These are phyloP conservation scores for Toxonevra muliebris DNA, from an alignment of 2,888 invertebrate genomes.

Conservation along the genomic window DNA sequence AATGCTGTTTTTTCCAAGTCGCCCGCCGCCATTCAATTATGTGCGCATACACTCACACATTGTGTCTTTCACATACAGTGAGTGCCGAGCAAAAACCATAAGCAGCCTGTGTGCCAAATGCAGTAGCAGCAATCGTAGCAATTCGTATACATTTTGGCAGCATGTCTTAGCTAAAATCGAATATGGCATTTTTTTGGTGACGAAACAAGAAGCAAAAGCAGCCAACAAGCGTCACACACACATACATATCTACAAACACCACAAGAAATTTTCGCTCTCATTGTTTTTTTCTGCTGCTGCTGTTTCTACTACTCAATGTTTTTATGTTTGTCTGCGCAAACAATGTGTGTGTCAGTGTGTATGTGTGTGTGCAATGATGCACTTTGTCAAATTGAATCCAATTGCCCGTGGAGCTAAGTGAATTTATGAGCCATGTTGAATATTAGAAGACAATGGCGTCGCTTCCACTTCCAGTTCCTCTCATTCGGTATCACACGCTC, in stretches of 20 bases:
- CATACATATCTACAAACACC: background rate
- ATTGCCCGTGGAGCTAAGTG: slow-evolving; percentile 51
- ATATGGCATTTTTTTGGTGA: background rate
- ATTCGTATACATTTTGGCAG: no score
- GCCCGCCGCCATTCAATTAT: slow-evolving; percentile 37
- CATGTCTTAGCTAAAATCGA: no score
- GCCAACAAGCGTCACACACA: background rate
- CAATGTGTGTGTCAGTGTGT: slow-evolving; percentile 31
- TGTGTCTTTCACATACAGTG: no score
- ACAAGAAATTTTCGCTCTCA: background rate
- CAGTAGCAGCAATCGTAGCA: no score
- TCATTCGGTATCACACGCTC: background rate
- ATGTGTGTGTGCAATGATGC: slow-evolving; percentile 42
- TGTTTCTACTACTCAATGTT: background rate
- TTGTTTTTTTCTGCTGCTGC: background rate
- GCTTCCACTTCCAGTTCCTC: slow-evolving; percentile 14
- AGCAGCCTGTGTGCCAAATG: no score
- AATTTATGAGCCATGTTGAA: slow-evolving; percentile 55
- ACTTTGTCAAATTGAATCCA: slow-evolving; percentile 60
- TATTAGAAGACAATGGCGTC: slow-evolving; percentile 52
- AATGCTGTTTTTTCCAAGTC: slow-evolving; percentile 33
- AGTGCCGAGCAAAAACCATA: no score
- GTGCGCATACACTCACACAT: background rate
- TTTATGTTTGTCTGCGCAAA: background rate
- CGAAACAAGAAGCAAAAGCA: background rate